Evolutionary conservation across 35 echinoderm and acorn worm genomes (phyloP), one percentile per base, ranked within the genome.

Genomic region (Lytechinus variegatus): DNA sequence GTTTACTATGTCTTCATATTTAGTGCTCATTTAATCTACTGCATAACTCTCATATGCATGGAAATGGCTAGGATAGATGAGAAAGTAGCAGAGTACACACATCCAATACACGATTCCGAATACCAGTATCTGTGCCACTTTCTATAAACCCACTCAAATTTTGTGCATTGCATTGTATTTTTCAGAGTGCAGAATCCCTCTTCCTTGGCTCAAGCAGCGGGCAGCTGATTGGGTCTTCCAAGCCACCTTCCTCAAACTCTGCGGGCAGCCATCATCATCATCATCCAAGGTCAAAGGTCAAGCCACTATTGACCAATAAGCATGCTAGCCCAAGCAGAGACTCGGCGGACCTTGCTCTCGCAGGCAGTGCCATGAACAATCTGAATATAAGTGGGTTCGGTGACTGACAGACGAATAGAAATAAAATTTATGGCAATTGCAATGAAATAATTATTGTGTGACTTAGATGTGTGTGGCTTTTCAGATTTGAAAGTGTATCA

Each of bases 201-300:
- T 97, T 97, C 87, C 97, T 96, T 44, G 95, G 97, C 1, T 97
- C 97, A 54, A 56, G 95, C n/a, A 96, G 88, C 66, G 96, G 96
- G 27, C 87, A 95, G 28, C 87, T 95, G 9, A 11, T 91, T 11
- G 54, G 28, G 57, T 33, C 94, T 14, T 52, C 6, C 6, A 95
- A 57, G 66, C 4, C 19, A 27, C 86, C 92, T 14, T 55, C 53
- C 6, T 14, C 53, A 57, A 27, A 16, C 9, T 5, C 14, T 24
- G 9, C 11, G n/a, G 21, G 10, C 21, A 8, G 21, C 57, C 21
- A 24, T 72, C 27, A 90, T n/a, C 95, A 89, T 55, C 87, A 90
- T 54, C 95, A 89, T 55, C 87, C 52, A 3, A 86, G 87, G 95
- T 95, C 95, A 91, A 89, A 60, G 95, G 79, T 95, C 87, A 95